These are phyloP conservation scores for Hipparchia sbordonii DNA, from an alignment of 2,888 invertebrate species.

Conservation along the genomic window DNA sequence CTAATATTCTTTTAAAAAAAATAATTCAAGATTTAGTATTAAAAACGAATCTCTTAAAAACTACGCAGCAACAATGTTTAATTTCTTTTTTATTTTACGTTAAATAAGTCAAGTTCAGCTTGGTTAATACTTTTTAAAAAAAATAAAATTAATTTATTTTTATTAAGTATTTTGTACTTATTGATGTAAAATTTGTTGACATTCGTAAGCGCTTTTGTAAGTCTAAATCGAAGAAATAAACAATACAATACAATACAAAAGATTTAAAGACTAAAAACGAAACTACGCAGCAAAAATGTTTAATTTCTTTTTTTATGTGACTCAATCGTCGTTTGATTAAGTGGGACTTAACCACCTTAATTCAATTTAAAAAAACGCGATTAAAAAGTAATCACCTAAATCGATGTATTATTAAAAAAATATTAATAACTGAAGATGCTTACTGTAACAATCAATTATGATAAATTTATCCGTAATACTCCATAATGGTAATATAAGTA, in stretches of 20 bases:
- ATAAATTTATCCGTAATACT: conserved; percentile 1
- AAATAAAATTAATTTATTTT: too few species aligned
- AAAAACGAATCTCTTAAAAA: background rate
- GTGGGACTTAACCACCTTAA: background rate
- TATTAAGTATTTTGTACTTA: too few species aligned
- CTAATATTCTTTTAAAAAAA: too few species aligned
- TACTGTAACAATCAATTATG: conserved; percentile 12
- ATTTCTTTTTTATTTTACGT: background rate
- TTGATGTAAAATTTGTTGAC: too few species aligned
- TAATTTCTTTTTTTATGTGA: background rate
- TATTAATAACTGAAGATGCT: conserved; percentile 4
- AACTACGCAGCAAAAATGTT: background rate
- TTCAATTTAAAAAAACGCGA: background rate
- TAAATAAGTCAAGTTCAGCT: too few species aligned
- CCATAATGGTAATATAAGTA: too few species aligned
- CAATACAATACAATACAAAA: too few species aligned
- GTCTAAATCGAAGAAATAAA: too few species aligned
- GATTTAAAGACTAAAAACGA: too few species aligned
- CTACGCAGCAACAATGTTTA: background rate
- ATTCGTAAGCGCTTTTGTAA: too few species aligned
- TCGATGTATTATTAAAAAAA: conserved; percentile 14
- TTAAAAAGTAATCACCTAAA: conserved; percentile 11
- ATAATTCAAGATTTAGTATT: too few species aligned
- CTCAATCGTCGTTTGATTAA: background rate
- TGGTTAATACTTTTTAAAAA: too few species aligned